Conservation (phyloP, 2,888 invertebrate genomes). For the Drosophila nigritarsus region DNA sequence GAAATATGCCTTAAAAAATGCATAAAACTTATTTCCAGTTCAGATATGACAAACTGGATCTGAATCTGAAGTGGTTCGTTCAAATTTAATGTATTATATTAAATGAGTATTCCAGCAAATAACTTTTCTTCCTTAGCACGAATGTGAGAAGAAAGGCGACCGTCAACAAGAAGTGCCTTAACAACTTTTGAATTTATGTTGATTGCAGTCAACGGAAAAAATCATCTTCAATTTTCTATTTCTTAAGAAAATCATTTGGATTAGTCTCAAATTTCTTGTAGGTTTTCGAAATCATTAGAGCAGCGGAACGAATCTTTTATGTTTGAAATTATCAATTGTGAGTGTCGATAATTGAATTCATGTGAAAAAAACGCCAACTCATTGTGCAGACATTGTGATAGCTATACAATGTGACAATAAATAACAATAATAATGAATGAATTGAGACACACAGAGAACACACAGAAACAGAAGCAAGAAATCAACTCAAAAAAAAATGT, state of each 20-base stretch:
- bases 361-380: conserved; percentile 16
- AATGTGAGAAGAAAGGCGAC: neutral
- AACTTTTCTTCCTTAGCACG: neutral
- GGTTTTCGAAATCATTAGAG: neutral
- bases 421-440: conserved; percentile 64
- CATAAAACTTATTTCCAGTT: no score
- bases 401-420: conserved; percentile 55
- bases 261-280: neutral
- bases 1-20: no score
- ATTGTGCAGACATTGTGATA: conserved; percentile 35
- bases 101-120: neutral
- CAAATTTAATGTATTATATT: neutral
- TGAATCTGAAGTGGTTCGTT: neutral
- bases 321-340: conserved; percentile 52
- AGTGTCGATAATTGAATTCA: conserved; percentile 60
- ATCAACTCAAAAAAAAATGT: conserved; percentile 13
- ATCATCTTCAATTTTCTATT: neutral
- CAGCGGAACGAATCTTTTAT: conserved; percentile 23
- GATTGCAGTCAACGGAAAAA: neutral
- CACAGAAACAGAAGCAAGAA: conserved; percentile 20
- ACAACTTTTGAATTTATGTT: neutral
- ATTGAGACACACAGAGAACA: conserved; percentile 8
- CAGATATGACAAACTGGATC: no score
- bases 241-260: neutral
- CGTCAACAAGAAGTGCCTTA: neutral